Evolutionary conservation across 2,888 invertebrate genomes (phyloP).

Genomic region (Amphipoea oculea): DNA sequence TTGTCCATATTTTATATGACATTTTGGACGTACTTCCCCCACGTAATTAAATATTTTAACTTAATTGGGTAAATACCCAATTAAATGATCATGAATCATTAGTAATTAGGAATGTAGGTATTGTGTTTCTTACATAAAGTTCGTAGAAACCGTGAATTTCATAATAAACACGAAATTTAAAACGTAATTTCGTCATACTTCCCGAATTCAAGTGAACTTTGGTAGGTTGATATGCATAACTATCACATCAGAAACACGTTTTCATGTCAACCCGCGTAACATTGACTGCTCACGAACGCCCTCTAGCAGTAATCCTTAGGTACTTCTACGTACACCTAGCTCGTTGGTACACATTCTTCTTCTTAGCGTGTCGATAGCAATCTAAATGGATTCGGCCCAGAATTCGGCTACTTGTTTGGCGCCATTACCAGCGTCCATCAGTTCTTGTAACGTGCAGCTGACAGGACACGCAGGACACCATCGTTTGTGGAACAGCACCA

Average conservation of each 20-base stretch:
- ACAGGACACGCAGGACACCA: no score
- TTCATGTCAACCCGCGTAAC: background rate
- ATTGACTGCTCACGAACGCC: constrained; percentile 3
- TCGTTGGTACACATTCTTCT: background rate
- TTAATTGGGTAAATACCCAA: constrained; percentile 23
- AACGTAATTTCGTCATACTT: constrained; percentile 8
- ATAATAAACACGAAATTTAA: background rate
- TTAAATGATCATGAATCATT: background rate
- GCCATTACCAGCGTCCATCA: no score
- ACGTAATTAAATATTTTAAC: background rate
- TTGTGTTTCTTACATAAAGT: background rate
- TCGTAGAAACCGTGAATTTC: background rate
- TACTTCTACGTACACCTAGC: background rate
- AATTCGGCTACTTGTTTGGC: no score
- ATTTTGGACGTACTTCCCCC: no score
- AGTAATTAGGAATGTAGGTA: no score
- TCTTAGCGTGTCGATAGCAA: no score
- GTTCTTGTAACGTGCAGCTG: no score
- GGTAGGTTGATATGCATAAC: background rate
- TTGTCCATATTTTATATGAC: no score
- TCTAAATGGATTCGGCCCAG: no score
- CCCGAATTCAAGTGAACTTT: constrained; percentile 12
- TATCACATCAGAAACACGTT: background rate
- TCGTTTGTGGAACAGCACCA: no score
- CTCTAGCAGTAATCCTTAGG: background rate